A percentile compares a stretch with the other conserved stretches of the same genome.
Conservation (phyloP, 2,797 vertebrate genomes). For the Centroberyx gerrardi region DNA sequence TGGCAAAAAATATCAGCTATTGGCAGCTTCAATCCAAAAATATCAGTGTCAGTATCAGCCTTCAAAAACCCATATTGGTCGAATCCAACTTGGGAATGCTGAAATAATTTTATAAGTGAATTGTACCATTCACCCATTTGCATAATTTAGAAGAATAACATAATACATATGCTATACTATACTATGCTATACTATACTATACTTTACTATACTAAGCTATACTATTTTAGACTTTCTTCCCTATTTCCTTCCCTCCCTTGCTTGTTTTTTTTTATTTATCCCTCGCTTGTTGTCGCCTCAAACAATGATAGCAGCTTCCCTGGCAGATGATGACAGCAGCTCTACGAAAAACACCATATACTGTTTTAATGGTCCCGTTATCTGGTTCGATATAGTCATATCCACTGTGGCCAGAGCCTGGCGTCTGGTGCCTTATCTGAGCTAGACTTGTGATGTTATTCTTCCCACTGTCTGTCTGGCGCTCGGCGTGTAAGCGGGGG, state of each 20-base stretch:
- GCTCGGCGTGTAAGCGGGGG: slow-evolving; percentile 30
- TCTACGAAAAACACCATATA: slow-evolving; percentile 9
- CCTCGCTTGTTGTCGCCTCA: slow-evolving; percentile 23
- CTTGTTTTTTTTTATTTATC: background rate
- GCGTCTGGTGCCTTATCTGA: slow-evolving; percentile 52
- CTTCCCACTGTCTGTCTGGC: slow-evolving; percentile 15
- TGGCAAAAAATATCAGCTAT: background rate
- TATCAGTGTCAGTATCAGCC: too few relatives aligned
- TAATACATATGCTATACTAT: too few relatives aligned
- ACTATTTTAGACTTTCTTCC: background rate
- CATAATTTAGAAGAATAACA: too few relatives aligned
- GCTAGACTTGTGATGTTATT: slow-evolving; percentile 44
- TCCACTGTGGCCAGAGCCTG: slow-evolving; percentile 35
- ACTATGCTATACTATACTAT: too few relatives aligned
- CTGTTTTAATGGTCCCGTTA: slow-evolving; percentile 51
- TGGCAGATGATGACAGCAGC: slow-evolving; percentile 17
- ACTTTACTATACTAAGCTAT: background rate
- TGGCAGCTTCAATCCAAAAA: background rate
- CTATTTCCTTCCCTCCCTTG: too few relatives aligned
- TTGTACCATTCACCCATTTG: too few relatives aligned
- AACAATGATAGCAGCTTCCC: slow-evolving; percentile 16
- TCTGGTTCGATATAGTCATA: slow-evolving; percentile 49
- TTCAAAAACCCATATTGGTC: too few relatives aligned
- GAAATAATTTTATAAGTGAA: too few relatives aligned
- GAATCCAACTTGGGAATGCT: too few relatives aligned